Conservation (phyloP, 2,113 vertebrate genomes). For the Bucco capensis region DNA sequence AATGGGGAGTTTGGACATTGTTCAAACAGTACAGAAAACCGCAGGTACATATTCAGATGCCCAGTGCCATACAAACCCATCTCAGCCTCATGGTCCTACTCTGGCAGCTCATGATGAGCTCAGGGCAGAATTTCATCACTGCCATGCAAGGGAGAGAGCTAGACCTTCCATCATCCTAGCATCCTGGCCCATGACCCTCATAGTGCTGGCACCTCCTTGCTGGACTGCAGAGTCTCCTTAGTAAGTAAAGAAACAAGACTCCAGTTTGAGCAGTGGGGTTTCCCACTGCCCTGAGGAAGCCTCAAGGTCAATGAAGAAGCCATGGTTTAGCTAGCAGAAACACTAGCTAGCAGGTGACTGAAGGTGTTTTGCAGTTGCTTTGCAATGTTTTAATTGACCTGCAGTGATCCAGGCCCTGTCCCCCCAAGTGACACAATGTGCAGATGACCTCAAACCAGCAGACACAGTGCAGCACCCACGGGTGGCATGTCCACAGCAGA, state of each 20-base stretch:
- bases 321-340: neutral
- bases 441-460: neutral
- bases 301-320: neutral
- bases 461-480: accelerated
- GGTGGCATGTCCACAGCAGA: neutral
- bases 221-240: neutral
- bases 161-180: neutral
- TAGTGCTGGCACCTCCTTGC: neutral
- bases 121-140: neutral
- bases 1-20: neutral
- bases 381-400: neutral
- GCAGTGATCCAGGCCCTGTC: neutral
- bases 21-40: neutral
- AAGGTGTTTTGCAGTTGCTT: neutral
- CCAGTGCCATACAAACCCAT: neutral
- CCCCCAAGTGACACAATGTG: neutral
- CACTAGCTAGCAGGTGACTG: neutral
- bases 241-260: neutral
- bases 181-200: accelerated
- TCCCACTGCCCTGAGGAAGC: neutral
- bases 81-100: accelerated
- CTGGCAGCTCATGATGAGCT: neutral
- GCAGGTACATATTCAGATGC: accelerated
- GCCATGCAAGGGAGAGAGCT: neutral
- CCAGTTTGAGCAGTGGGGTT: neutral